Percentiles rank a stretch among this genome's conserved stretches.
phyloP scores from a whole-genome alignment of 2,797 vertebrate genomes.

The Loris lydekkerianus region DNA sequence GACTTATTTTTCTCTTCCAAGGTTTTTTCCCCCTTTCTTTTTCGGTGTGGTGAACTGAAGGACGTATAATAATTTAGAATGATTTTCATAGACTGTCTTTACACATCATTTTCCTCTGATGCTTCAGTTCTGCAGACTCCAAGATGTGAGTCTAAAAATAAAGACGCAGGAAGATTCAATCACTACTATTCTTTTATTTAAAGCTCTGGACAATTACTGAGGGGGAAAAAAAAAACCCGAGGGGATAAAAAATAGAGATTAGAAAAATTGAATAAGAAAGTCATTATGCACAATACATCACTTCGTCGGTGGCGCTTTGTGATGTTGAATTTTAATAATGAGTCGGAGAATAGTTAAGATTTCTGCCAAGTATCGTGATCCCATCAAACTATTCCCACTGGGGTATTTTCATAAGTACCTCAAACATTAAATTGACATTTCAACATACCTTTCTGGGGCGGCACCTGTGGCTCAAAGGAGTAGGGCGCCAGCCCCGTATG shows the following conservation, averaged over 20 bases:
- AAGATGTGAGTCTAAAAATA: conserved; percentile 67
- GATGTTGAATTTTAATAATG: conserved; percentile 64
- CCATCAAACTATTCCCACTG: background rate
- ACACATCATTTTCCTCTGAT: background rate
- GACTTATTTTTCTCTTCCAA: no score
- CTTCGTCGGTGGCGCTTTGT: background rate
- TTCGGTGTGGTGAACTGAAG: background rate
- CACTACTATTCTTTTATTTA: conserved; percentile 71
- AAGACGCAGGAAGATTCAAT: background rate
- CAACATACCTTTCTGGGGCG: conserved; percentile 4
- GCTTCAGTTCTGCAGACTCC: background rate
- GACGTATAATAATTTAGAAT: background rate
- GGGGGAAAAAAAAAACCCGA: background rate
- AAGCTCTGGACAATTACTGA: conserved; percentile 64
- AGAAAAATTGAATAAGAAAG: conserved; percentile 69
- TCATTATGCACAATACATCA: conserved; percentile 14
- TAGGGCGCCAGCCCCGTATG: no score
- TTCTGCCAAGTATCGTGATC: background rate
- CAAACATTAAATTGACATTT: background rate
- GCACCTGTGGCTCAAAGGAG: no score
- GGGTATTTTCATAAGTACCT: conserved; percentile 16
- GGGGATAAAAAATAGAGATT: conserved; percentile 61
- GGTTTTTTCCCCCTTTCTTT: background rate
- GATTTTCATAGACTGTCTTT: background rate
- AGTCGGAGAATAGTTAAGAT: background rate